These are phyloP conservation scores for Donacobius atricapilla DNA, from an alignment of 2,113 vertebrate species.

Conservation along the genomic window DNA sequence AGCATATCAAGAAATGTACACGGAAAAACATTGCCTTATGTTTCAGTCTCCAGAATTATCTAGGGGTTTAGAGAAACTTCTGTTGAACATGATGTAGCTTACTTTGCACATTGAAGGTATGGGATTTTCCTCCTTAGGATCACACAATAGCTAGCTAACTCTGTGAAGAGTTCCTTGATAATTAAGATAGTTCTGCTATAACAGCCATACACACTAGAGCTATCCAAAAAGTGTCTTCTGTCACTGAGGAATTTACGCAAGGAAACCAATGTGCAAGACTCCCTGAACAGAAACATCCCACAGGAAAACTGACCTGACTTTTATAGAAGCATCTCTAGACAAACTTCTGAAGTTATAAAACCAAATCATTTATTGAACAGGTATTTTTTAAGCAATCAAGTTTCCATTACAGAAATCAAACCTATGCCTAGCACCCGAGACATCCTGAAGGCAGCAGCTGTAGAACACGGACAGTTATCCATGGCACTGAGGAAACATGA, in stretches of 20 bases:
- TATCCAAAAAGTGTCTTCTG: background rate
- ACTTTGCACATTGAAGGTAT: background rate
- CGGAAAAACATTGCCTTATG: background rate
- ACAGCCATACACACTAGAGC: background rate
- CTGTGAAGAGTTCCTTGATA: background rate
- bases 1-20: constrained; percentile 34
- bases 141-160: background rate
- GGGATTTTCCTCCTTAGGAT: background rate
- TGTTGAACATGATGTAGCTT: background rate
- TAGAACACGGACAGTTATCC: background rate
- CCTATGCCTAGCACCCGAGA: background rate
- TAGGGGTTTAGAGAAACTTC: background rate
- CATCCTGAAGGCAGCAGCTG: background rate
- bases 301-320: background rate
- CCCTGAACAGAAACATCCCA: background rate
- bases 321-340: background rate
- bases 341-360: constrained; percentile 22
- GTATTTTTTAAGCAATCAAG: background rate
- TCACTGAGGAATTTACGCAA: background rate
- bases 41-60: background rate
- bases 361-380: constrained; percentile 48
- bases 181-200: background rate
- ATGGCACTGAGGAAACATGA: background rate
- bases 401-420: background rate
- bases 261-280: background rate